Evolutionary conservation across 1,140 invertebrate species (phyloP).

Genomic region (Charaxes varanes): DNA sequence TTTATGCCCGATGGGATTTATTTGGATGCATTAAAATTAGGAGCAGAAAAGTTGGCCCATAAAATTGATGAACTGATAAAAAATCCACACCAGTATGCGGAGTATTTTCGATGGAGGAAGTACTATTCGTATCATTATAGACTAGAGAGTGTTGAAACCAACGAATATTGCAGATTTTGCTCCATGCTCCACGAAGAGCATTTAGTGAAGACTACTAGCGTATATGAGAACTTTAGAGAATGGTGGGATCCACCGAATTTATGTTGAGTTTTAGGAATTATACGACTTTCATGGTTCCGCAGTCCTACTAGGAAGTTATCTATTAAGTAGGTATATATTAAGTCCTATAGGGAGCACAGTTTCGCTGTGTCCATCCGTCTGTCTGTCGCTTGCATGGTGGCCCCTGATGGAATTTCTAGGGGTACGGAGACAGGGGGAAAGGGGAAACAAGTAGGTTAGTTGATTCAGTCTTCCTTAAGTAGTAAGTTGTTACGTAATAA

Average conservation of each 20-base stretch:
- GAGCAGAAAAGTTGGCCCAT: conserved; percentile 29
- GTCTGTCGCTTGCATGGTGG: no score
- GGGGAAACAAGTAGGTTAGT: no score
- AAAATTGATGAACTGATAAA: conserved; percentile 45
- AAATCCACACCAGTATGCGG: conserved; percentile 34
- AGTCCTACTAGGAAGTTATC: no score
- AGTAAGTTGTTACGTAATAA: no score
- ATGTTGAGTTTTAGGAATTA: no score
- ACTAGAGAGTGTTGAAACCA: conserved; percentile 32
- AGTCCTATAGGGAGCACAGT: no score
- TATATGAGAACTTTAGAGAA: conserved; percentile 32
- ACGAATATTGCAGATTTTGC: conserved; percentile 55
- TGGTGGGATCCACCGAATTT: conserved; percentile 37
- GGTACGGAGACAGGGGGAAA: no score
- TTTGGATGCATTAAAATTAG: conserved; percentile 44
- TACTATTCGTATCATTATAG: conserved; percentile 43
- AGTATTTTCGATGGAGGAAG: conserved; percentile 52
- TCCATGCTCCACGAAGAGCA: conserved; percentile 36
- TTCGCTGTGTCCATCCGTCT: no score
- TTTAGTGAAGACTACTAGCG: conserved; percentile 26
- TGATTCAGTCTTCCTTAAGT: no score
- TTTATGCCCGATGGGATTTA: conserved; percentile 61
- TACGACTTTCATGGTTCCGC: no score
- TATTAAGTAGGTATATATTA: no score
- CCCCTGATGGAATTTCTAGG: no score